These are phyloP conservation scores for Tenthredo notha DNA, from an alignment of 2,888 invertebrate species.

Conservation along the genomic window DNA sequence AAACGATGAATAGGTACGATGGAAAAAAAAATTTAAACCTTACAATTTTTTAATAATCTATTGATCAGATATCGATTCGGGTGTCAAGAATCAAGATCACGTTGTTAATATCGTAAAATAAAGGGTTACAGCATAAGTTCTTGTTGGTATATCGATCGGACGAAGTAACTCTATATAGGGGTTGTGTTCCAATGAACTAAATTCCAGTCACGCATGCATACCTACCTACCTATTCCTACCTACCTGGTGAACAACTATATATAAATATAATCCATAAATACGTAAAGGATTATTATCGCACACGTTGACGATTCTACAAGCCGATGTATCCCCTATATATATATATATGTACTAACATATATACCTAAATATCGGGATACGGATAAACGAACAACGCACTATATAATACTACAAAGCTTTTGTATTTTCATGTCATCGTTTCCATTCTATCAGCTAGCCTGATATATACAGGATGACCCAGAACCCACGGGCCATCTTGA, in stretches of 20 bases:
- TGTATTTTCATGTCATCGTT: not conserved
- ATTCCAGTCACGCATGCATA: constrained; percentile 31
- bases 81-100: not conserved
- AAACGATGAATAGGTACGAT: too few relatives aligned
- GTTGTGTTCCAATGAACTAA: constrained; percentile 42
- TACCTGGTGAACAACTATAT: not conserved
- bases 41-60: too few relatives aligned
- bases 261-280: not conserved
- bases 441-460: not conserved
- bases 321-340: not conserved
- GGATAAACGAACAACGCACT: not conserved
- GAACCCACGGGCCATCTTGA: too few relatives aligned
- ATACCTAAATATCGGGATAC: too few relatives aligned
- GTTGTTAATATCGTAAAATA: not conserved
- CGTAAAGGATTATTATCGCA: constrained; percentile 25
- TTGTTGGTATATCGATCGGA: not conserved
- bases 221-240: not conserved
- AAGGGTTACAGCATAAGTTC: not conserved
- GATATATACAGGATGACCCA: too few relatives aligned
- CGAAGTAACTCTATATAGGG: not conserved
- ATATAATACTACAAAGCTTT: not conserved
- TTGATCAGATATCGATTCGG: not conserved
- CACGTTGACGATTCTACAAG: constrained; percentile 1
- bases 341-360: not conserved
- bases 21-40: too few relatives aligned